phyloP scores from a whole-genome alignment of 2,113 vertebrate species.

The Pyxicephalus adspersus region DNA sequence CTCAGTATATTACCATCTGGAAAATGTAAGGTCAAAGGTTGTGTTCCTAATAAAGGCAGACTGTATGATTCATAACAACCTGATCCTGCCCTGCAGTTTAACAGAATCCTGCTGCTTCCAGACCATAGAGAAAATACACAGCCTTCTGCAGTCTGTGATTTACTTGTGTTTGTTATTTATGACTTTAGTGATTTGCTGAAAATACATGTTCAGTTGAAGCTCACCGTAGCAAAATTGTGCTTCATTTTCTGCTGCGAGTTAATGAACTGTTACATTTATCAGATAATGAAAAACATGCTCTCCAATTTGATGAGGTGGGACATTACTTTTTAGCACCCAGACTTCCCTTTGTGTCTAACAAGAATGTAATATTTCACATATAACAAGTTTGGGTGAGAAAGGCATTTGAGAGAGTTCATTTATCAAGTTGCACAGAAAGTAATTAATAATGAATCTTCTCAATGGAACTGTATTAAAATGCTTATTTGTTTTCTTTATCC shows the following conservation, averaged over 20 bases:
- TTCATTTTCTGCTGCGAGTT: conserved; percentile 33
- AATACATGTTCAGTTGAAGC: conserved; percentile 29
- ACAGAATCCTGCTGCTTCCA: conserved; percentile 59
- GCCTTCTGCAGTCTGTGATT: conserved; percentile 19
- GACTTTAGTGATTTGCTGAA: conserved; percentile 49
- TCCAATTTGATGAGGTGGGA: conserved; percentile 49
- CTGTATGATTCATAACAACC: conserved; percentile 66
- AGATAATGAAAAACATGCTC: conserved; percentile 51
- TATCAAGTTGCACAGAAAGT: too few relatives aligned
- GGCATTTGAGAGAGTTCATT: neutral
- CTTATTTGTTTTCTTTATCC: too few relatives aligned
- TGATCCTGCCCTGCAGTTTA: conserved; percentile 61
- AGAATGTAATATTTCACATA: conserved; percentile 37
- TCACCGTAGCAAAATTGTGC: conserved; percentile 8
- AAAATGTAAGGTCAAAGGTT: conserved; percentile 68
- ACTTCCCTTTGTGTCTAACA: conserved; percentile 34
- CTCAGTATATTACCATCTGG: conserved; percentile 69
- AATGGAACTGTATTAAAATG: too few relatives aligned
- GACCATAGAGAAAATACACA: conserved; percentile 54
- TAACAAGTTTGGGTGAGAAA: conserved; percentile 5
- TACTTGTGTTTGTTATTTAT: conserved; percentile 62
- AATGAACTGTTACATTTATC: conserved; percentile 56
- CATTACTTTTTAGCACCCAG: conserved; percentile 43
- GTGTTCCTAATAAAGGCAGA: conserved; percentile 67
- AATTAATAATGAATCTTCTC: too few relatives aligned